Conservation (phyloP, 2,797 vertebrate species). For the Setipinna tenuifilis region DNA sequence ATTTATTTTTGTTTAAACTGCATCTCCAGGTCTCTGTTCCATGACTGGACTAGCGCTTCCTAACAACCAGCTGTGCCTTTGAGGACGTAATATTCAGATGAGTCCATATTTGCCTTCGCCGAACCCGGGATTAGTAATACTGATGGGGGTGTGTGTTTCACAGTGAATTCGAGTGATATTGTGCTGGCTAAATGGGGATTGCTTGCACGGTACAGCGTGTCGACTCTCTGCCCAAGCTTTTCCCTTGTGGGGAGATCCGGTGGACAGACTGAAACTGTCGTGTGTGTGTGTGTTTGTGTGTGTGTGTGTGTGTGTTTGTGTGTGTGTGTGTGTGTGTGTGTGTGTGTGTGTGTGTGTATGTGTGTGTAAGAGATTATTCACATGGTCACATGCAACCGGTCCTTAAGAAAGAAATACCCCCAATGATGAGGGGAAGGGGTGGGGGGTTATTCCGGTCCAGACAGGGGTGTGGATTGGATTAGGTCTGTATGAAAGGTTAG, state of each 20-base stretch:
- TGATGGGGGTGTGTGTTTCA: too few relatives aligned
- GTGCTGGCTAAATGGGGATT: not conserved
- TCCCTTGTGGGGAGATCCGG: too few relatives aligned
- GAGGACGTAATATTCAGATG: too few relatives aligned
- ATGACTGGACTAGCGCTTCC: too few relatives aligned
- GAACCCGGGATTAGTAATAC: too few relatives aligned
- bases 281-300: not conserved
- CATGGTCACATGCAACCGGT: not conserved
- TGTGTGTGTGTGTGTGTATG: too few relatives aligned
- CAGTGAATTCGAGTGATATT: too few relatives aligned
- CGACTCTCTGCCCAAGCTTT: not conserved
- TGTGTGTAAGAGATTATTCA: not conserved
- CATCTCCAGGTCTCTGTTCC: too few relatives aligned
- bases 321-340: not conserved
- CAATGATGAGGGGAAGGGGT: not conserved
- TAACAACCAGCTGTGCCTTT: too few relatives aligned
- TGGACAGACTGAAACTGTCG: too few relatives aligned
- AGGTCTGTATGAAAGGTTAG: not conserved
- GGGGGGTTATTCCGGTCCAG: not conserved
- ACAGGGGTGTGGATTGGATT: not conserved
- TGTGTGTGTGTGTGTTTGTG: not conserved
- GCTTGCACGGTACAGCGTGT: not conserved
- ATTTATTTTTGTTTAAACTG: too few relatives aligned
- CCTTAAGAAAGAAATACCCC: not conserved
- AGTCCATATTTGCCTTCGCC: too few relatives aligned